A percentile compares a stretch with the other conserved stretches of the same genome.
These are phyloP conservation scores for Trinectes maculatus DNA, from an alignment of 2,113 vertebrate genomes.

Conservation along the genomic window DNA sequence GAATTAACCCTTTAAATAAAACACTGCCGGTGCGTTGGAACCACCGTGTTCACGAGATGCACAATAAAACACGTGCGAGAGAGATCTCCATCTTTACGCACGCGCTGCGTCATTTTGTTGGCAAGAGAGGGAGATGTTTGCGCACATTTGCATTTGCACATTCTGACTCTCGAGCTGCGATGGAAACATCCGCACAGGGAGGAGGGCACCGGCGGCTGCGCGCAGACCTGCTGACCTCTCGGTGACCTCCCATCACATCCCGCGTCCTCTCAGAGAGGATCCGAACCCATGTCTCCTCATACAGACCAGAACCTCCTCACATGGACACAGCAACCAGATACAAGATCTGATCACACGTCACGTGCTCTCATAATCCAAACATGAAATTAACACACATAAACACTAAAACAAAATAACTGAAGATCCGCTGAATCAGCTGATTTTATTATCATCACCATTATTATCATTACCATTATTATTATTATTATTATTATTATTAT, in stretches of 20 bases:
- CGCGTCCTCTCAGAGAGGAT: too few relatives aligned
- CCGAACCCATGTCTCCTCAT: too few relatives aligned
- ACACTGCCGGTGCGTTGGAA: neutral
- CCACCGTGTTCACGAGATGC: neutral
- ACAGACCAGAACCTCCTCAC: too few relatives aligned
- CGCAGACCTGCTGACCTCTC: conserved; percentile 75
- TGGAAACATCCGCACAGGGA: neutral
- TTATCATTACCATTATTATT: too few relatives aligned
- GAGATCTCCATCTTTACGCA: conserved; percentile 52
- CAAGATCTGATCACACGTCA: too few relatives aligned
- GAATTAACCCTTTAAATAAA: neutral
- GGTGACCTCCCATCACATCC: conserved; percentile 72
- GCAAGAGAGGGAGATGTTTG: neutral
- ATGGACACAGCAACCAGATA: too few relatives aligned
- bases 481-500: too few relatives aligned
- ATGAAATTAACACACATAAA: too few relatives aligned
- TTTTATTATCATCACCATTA: too few relatives aligned
- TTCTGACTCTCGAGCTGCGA: neutral
- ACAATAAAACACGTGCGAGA: neutral
- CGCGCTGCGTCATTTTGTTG: conserved; percentile 23
- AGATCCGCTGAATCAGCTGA: too few relatives aligned
- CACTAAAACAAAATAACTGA: too few relatives aligned
- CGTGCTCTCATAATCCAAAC: too few relatives aligned
- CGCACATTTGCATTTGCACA: neutral
- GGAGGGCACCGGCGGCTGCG: conserved; percentile 7